Base-by-base conservation (phyloP, 1,140 invertebrate genomes). In the Saccostrea glomerata region DNA sequence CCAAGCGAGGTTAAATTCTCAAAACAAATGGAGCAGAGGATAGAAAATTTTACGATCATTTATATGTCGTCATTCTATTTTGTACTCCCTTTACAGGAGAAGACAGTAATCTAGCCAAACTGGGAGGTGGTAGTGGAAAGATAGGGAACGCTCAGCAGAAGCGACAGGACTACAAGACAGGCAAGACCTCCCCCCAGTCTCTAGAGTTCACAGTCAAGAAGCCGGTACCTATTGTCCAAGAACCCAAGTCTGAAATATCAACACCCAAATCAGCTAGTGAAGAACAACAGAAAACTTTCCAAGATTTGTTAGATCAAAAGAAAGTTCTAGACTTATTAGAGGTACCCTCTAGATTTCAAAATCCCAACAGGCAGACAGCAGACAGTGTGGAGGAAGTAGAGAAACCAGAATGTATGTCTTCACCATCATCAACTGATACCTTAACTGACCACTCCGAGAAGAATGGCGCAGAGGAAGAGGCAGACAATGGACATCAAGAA, bases 161-260 rank as follows among this genome's bases (percentile, higher is more conserved):
- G 82, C 73, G 91, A 70, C 91, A 92, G 55, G 91, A 91, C 15
- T 92, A 70, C 56, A 91, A 90, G 36, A 86, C 87, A 12, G 23
- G 84, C 20, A 92, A 91, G 84, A 89, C 90, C 23, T 89, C 84
- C 4, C 91, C 85, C 2, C 91, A 91, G 23, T 89, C 87, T 9
- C 90, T 91, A 58, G 92, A 92, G 86, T 93, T 92, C 87, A 90
- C 90, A 40, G 91, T 92, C 17, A 92, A 90, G 23, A 91, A 91
- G 58, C 90, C 91, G 11, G 91, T 90, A 11, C 92, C 92, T 9
- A 89, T 89, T 17, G 88, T 92, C 25, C 84, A 92, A 20, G 92
- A 92, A 85, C 89, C 90, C 23, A 88, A 89, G 25, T 23, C n/a
- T 5, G 84, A 85, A 3, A 60, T 63, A 40, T 55, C 82, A 54